These are phyloP conservation scores for Anagyrus pseudococci DNA, from an alignment of 2,888 invertebrate genomes.

Conservation along the genomic window DNA sequence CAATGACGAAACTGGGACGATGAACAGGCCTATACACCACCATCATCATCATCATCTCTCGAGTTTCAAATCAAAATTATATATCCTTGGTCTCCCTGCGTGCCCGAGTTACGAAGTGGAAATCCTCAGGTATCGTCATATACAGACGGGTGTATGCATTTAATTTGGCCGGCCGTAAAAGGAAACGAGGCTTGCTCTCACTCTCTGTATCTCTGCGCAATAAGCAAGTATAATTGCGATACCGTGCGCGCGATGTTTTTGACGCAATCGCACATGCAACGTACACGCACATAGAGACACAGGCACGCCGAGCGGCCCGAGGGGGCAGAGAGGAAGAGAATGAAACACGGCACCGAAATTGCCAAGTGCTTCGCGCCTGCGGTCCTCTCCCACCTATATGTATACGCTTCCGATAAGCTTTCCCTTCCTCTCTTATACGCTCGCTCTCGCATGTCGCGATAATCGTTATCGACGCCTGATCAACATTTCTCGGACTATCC, in stretches of 20 bases:
- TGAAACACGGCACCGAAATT: conserved; percentile 18
- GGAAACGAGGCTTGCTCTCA: conserved; percentile 36
- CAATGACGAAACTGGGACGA: no score
- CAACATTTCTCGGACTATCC: conserved; percentile 40
- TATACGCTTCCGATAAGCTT: conserved; percentile 35
- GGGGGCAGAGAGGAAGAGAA: conserved; percentile 1
- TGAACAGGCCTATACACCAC: no score
- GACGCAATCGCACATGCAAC: conserved; percentile 33
- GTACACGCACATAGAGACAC: not conserved
- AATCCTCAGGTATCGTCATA: no score
- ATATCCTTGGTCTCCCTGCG: no score
- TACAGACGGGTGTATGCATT: no score
- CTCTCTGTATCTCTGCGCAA: conserved; percentile 38
- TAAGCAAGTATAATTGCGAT: conserved; percentile 38
- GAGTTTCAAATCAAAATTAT: no score
- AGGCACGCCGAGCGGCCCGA: not conserved
- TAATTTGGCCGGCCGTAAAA: conserved; percentile 36
- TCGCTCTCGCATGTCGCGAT: no score
- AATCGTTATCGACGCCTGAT: conserved; percentile 46
- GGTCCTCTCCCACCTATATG: not conserved
- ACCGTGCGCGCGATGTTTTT: conserved; percentile 30
- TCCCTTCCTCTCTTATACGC: no score
- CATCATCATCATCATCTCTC: no score
- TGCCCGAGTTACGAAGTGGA: no score
- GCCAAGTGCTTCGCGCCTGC: conserved; percentile 18